Evolutionary conservation across 2,888 invertebrate species (phyloP), one percentile per base, ranked within the genome.

Genomic region (Drosophila testacea): DNA sequence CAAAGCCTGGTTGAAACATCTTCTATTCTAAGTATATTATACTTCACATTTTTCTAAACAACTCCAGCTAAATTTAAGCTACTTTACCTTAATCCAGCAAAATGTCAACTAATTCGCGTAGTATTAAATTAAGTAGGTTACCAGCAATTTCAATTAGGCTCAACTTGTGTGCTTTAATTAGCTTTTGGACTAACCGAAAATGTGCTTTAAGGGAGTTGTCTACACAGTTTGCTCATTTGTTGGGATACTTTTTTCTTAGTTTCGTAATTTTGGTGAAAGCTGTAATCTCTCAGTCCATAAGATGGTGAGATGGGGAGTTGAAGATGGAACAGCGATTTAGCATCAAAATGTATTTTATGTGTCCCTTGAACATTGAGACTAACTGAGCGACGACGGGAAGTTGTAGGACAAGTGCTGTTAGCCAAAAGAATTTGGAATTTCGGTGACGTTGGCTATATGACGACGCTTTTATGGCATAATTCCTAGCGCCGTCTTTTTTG

Each of bases 391-490:
- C 69, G 75, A 69, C 72, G 66, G 52, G 42, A 61, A 48, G 56
- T 62, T 70, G 72, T 48, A 13, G 61, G 42, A 42, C 59, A 66
- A 59, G 66, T 55, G 46, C 50, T 39, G 62, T 46, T 39, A 57
- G 71, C 74, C 57, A 76, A 71, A 71, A 47, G 60, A 62, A 76
- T 74, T 76, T 46, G 65, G 62, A 52, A 50, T 52, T 52, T 52
- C 27, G 52, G 52, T 39, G 57, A 62, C 63, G 64, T 65, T 55
- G 54, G 60, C 60, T 22, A 2, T n/a, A 44, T 65, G 81, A 81
- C 73, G 84, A 79, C 61, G 84, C 88, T 83, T 83, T 83, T 83
- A 83, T 83, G 85, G 88, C 88, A 88, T 83, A 85, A 88, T 83
- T 87, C 79, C 52, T 79, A 69, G 88, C 73, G 68, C 69, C 64